phyloP scores from a whole-genome alignment of 2,888 invertebrate genomes.

The Trissolcus brochymenae region DNA sequence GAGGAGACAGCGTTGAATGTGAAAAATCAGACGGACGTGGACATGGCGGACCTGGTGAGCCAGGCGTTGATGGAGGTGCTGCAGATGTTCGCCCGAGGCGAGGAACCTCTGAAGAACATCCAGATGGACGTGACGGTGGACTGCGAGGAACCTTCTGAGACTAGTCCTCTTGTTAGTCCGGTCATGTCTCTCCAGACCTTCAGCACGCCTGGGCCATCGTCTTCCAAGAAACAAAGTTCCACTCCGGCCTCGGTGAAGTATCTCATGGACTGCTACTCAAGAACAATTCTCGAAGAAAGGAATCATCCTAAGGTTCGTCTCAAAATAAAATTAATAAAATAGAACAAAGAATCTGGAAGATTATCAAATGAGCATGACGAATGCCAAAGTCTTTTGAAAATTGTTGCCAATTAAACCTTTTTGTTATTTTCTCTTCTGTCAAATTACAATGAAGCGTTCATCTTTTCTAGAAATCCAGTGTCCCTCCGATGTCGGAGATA shows the following conservation, averaged over 20 bases:
- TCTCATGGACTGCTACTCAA: conserved; percentile 82
- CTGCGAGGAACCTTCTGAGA: conserved; percentile 74
- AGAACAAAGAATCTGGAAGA: too few relatives aligned
- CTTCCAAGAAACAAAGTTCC: conserved; percentile 75
- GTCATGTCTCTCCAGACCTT: conserved; percentile 70
- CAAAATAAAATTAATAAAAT: not conserved
- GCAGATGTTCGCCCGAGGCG: conserved; percentile 79
- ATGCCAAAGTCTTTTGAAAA: not conserved
- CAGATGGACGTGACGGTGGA: conserved; percentile 74
- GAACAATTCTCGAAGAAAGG: conserved; percentile 85
- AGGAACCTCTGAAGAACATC: conserved; percentile 79
- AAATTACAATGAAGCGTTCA: not conserved
- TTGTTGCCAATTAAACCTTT: not conserved
- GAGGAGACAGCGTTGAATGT: conserved; percentile 76
- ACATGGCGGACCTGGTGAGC: conserved; percentile 68
- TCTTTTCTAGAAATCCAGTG: conserved; percentile 80
- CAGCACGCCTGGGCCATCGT: conserved; percentile 68
- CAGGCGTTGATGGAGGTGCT: conserved; percentile 83
- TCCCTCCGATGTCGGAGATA: conserved; percentile 84
- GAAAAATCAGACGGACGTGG: conserved; percentile 57
- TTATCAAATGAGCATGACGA: too few relatives aligned
- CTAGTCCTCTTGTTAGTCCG: conserved; percentile 76
- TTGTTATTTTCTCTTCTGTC: not conserved
- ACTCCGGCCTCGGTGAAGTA: conserved; percentile 75
- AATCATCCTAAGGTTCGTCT: conserved; percentile 83